phyloP scores from a whole-genome alignment of 2,797 vertebrate species.

The Pantherophis vulpinus region DNA sequence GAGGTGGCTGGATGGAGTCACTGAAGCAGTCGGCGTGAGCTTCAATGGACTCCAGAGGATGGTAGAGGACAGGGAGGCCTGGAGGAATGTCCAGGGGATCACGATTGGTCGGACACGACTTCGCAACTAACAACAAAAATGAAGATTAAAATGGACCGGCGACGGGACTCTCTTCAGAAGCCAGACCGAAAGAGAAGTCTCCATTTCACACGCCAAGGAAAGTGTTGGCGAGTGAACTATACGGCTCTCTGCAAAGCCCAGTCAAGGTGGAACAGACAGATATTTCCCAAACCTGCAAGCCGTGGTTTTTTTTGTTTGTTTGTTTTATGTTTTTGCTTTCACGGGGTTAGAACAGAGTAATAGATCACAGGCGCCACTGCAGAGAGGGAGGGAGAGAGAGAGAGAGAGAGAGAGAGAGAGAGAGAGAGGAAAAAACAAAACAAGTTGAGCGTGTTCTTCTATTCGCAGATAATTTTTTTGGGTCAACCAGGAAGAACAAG shows the following conservation, averaged over 20 bases:
- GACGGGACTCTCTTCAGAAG: not conserved
- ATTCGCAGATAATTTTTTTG: not conserved
- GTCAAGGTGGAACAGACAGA: not conserved
- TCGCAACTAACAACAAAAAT: too few species aligned
- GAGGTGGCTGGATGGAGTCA: too few species aligned
- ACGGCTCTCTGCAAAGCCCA: not conserved
- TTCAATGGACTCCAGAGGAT: too few species aligned
- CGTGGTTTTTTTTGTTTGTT: too few species aligned
- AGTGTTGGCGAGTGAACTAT: not conserved
- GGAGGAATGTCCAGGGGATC: too few species aligned
- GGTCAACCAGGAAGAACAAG: not conserved
- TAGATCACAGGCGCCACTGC: not conserved
- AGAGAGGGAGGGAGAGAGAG: not conserved
- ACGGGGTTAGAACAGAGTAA: not conserved
- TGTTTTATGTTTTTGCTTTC: not conserved
- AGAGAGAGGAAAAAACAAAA: not conserved
- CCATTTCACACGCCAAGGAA: not conserved
- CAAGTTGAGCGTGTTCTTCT: not conserved
- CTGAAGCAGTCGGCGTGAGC: too few species aligned
- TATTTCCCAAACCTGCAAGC: not conserved
- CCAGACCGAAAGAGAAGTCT: not conserved
- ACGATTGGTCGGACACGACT: rapidly evolving
- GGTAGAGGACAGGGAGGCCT: too few species aligned
- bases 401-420: too few species aligned
- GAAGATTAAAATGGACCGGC: not conserved